phyloP scores from a whole-genome alignment of 1,140 invertebrate species.

The Dendroctonus valens region DNA sequence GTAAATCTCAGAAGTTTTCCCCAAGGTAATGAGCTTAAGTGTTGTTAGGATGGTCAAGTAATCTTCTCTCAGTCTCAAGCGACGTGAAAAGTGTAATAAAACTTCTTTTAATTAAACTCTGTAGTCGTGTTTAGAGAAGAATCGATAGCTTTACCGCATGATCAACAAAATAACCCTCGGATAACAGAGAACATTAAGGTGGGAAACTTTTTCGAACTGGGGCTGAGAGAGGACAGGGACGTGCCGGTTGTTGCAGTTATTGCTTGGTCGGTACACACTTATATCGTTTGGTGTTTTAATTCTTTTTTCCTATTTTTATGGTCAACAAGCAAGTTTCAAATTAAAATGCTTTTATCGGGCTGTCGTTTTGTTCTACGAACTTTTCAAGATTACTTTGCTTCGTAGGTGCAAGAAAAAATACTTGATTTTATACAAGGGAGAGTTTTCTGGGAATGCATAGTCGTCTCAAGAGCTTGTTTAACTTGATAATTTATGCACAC shows the following conservation, averaged over 20 bases:
- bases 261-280: neutral
- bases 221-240: constrained; percentile 8
- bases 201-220: constrained; percentile 26
- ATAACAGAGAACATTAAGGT: constrained; percentile 32
- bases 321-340: no score
- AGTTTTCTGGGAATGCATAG: no score
- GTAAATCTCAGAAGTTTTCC: constrained; percentile 31
- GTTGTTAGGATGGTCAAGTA: constrained; percentile 37
- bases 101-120: constrained; percentile 36
- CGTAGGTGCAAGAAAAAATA: no score
- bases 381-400: no score
- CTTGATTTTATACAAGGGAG: no score
- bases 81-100: constrained; percentile 37
- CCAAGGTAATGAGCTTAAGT: constrained; percentile 36
- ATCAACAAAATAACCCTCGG: constrained; percentile 32
- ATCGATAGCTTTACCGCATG: constrained; percentile 34
- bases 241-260: constrained; percentile 25
- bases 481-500: no score
- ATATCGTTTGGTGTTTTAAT: neutral
- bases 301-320: no score
- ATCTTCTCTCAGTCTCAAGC: constrained; percentile 30
- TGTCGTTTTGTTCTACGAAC: no score
- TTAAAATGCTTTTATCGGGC: no score
- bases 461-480: no score
- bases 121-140: constrained; percentile 30